A percentile compares a stretch with the other conserved stretches of the same genome.
These are phyloP conservation scores for Sebastes miniatus DNA, from an alignment of 2,797 vertebrate genomes.

Conservation along the genomic window DNA sequence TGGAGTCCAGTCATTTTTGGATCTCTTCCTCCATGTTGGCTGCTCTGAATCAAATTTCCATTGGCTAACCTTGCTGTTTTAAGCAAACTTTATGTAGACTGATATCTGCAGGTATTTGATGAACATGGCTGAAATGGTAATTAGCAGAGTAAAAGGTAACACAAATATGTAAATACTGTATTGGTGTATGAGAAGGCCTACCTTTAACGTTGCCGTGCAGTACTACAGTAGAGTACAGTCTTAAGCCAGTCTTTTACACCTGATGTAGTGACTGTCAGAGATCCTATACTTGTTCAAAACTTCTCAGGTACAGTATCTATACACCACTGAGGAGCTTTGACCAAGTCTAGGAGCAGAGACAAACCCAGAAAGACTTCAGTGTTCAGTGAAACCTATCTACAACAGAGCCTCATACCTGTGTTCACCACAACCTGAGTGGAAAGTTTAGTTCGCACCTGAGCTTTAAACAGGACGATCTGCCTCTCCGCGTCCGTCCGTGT, in stretches of 20 bases:
- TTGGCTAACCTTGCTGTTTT: neutral
- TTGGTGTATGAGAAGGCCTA: neutral
- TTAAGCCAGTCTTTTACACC: neutral
- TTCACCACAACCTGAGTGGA: neutral
- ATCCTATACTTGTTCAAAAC: conserved; percentile 83
- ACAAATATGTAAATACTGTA: neutral
- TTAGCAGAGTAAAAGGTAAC: neutral
- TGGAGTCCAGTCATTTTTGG: neutral
- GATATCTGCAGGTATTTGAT: neutral
- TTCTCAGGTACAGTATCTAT: conserved; percentile 71
- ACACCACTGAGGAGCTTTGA: conserved; percentile 85
- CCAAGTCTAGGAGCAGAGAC: conserved; percentile 84
- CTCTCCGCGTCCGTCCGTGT: conserved; percentile 10
- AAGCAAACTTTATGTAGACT: neutral
- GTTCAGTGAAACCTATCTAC: neutral
- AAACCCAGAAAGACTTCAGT: neutral
- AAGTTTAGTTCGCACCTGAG: conserved; percentile 35
- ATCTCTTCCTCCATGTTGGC: neutral
- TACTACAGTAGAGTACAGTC: neutral
- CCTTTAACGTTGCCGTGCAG: neutral
- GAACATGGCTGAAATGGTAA: neutral
- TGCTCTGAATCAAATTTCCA: neutral
- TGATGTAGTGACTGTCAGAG: conserved; percentile 49
- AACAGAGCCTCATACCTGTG: neutral
- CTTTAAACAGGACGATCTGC: neutral